Conservation (phyloP, 2,888 invertebrate species). For the Philopedon plagiatum region DNA sequence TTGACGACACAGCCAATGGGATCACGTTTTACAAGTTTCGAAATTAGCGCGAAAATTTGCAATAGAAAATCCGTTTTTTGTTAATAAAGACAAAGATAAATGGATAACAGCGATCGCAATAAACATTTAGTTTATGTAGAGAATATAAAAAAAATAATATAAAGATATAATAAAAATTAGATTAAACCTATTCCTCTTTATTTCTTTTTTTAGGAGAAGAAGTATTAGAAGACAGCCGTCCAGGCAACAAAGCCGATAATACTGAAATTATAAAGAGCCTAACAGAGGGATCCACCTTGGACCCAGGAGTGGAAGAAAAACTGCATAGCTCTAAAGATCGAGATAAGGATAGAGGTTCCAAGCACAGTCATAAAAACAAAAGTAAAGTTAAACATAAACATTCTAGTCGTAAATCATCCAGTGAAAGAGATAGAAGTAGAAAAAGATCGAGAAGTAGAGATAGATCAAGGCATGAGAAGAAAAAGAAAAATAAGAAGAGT, state of each 20-base stretch:
- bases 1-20: too few species aligned
- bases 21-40: too few species aligned
- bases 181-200: too few species aligned
- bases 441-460: conserved; percentile 64
- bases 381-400: conserved; percentile 54
- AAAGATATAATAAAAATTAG: too few species aligned
- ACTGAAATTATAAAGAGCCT: conserved; percentile 66
- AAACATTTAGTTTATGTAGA: too few species aligned
- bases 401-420: conserved; percentile 47
- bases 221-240: conserved; percentile 74
- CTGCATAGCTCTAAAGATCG: conserved; percentile 54
- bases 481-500: conserved; percentile 52
- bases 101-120: too few species aligned
- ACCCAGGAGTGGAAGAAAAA: conserved; percentile 55
- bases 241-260: conserved; percentile 73
- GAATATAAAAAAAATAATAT: too few species aligned
- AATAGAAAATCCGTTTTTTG: too few species aligned
- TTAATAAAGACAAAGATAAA: too few species aligned
- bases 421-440: conserved; percentile 58
- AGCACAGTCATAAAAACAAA: conserved; percentile 59
- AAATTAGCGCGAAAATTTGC: too few species aligned
- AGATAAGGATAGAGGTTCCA: conserved; percentile 56
- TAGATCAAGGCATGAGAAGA: conserved; percentile 51
- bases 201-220: conserved; percentile 67
- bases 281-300: conserved; percentile 62